Evolutionary conservation across 2,797 vertebrate genomes (phyloP).

Genomic region (Sebastes hubbsi): DNA sequence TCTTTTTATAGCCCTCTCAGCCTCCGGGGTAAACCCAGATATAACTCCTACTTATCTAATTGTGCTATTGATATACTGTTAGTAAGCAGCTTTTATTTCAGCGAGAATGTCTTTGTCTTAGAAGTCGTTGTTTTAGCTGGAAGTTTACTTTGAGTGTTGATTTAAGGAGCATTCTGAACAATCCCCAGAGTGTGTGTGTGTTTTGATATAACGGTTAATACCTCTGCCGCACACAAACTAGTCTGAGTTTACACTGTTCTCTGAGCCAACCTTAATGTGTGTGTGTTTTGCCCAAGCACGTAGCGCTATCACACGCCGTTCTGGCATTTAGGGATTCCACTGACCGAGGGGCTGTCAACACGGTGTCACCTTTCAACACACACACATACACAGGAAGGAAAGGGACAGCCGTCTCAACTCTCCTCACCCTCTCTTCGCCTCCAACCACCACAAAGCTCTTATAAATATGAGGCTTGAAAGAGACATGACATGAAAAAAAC

Average conservation of each 20-base stretch:
- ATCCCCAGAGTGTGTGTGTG: not conserved
- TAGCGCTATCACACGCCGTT: slow-evolving; percentile 41
- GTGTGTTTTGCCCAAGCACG: slow-evolving; percentile 33
- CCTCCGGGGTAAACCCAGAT: slow-evolving; percentile 61
- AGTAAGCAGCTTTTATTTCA: slow-evolving; percentile 31
- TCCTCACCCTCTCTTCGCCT: not conserved
- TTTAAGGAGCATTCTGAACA: not conserved
- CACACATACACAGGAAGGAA: slow-evolving; percentile 45
- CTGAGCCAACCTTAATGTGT: slow-evolving; percentile 12
- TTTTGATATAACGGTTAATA: slow-evolving; percentile 8
- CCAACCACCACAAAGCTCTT: slow-evolving; percentile 2
- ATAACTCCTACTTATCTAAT: slow-evolving; percentile 61
- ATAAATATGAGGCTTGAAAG: slow-evolving; percentile 26
- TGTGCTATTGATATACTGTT: slow-evolving; percentile 51
- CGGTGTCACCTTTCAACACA: slow-evolving; percentile 77
- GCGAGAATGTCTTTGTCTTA: slow-evolving; percentile 7
- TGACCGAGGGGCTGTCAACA: slow-evolving; percentile 66
- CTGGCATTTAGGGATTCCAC: slow-evolving; percentile 76
- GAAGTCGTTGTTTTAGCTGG: not conserved
- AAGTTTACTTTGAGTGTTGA: slow-evolving; percentile 22
- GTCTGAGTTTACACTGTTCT: slow-evolving; percentile 36
- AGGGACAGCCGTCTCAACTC: slow-evolving; percentile 45
- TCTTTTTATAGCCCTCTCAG: slow-evolving; percentile 70
- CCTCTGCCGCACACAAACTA: not conserved
- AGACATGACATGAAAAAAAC: not conserved